Conservation (phyloP, 2,797 vertebrate genomes). For the Amblyraja radiata region DNA sequence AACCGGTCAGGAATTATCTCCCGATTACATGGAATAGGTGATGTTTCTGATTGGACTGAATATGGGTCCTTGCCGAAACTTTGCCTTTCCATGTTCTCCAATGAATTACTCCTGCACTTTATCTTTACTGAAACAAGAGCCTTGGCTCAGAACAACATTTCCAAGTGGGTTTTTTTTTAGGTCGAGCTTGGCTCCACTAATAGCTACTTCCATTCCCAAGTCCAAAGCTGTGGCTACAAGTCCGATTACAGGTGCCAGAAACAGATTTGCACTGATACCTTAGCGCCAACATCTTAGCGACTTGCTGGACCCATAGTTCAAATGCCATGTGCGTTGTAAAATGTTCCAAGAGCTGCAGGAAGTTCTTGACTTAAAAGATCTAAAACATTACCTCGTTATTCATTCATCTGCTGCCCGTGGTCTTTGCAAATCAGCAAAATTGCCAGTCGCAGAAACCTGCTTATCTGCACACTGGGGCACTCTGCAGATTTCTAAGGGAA, state of each 20-base stretch:
- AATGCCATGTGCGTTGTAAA: neutral
- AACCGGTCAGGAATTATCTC: too few species aligned
- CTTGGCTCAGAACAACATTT: neutral
- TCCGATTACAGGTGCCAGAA: neutral
- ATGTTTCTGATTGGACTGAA: too few species aligned
- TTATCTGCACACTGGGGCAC: neutral
- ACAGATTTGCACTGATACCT: neutral
- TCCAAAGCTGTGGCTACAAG: neutral
- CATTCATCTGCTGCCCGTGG: neutral
- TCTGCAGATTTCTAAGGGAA: neutral
- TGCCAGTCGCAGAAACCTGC: neutral
- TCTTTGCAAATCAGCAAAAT: neutral
- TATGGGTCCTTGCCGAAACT: too few species aligned
- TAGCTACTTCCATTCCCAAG: neutral
- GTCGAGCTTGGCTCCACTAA: neutral
- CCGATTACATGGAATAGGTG: too few species aligned
- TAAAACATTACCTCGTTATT: neutral
- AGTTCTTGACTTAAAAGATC: neutral
- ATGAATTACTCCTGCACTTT: too few species aligned
- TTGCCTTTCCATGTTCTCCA: too few species aligned
- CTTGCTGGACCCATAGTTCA: neutral
- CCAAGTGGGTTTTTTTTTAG: neutral
- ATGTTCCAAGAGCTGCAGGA: neutral
- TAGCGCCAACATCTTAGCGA: neutral
- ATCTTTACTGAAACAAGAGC: neutral